phyloP scores from a whole-genome alignment of 2,888 invertebrate species.

The Incurvaria masculella region DNA sequence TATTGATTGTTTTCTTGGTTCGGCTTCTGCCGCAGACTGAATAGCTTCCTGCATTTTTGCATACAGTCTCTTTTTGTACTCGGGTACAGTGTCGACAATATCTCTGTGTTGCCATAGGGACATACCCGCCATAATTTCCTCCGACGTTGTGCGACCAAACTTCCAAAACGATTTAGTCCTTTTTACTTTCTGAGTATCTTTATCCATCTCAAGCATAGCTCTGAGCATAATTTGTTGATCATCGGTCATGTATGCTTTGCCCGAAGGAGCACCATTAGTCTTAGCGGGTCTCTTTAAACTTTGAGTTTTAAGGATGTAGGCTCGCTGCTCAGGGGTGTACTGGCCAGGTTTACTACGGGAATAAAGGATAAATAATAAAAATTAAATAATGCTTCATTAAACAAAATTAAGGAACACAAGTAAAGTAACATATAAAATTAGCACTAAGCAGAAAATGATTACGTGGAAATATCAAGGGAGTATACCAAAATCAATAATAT shows the following conservation, averaged over 20 bases:
- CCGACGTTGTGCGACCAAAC: constrained; percentile 68
- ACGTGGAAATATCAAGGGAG: constrained; percentile 9
- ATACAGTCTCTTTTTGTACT: constrained; percentile 49
- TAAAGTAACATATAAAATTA: constrained; percentile 17
- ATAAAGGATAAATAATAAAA: constrained; percentile 24
- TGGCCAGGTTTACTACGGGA: constrained; percentile 46
- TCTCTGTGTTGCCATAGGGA: constrained; percentile 84
- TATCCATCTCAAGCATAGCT: constrained; percentile 53
- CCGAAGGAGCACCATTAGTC: constrained; percentile 32
- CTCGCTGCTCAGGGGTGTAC: constrained; percentile 34
- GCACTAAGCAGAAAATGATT: constrained; percentile 21
- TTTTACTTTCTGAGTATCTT: constrained; percentile 67
- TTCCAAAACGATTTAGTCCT: constrained; percentile 86
- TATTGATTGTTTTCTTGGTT: constrained; percentile 29
- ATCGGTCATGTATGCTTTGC: constrained; percentile 49
- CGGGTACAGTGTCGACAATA: constrained; percentile 67
- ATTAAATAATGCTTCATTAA: constrained; percentile 24
- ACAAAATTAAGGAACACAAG: constrained; percentile 19
- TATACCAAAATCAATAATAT: no score
- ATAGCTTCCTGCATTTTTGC: constrained; percentile 44
- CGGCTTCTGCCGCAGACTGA: constrained; percentile 40
- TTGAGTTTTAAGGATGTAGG: constrained; percentile 49
- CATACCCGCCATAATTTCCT: constrained; percentile 83
- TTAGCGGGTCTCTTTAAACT: constrained; percentile 44
- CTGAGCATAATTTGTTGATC: constrained; percentile 51